phyloP scores from a whole-genome alignment of 1,140 invertebrate genomes.

The Colletes latitarsis region DNA sequence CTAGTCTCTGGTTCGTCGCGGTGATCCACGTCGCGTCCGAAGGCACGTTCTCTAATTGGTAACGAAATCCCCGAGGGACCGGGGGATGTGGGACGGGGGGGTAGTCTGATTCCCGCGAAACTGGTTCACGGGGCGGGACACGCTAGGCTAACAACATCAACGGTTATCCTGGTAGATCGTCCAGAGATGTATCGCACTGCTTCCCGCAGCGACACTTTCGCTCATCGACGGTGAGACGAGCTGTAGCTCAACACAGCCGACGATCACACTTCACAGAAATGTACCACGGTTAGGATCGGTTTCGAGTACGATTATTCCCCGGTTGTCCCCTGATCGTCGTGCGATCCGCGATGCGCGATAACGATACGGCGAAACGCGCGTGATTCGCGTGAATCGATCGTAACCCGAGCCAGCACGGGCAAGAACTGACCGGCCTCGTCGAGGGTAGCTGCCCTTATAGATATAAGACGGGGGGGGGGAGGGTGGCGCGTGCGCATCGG shows the following conservation, averaged over 20 bases:
- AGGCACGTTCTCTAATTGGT: background rate
- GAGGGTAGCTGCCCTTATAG: conserved; percentile 69
- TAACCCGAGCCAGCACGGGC: conserved; percentile 62
- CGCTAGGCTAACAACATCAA: background rate
- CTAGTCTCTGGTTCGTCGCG: too few relatives aligned
- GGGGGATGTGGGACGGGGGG: too few relatives aligned
- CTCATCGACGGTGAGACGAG: background rate
- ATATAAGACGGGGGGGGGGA: conserved; percentile 59
- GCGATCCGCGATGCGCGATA: background rate
- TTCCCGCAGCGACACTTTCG: conserved; percentile 42
- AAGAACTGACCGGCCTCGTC: conserved; percentile 66
- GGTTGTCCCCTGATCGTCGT: background rate
- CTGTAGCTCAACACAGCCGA: background rate
- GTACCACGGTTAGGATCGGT: too few relatives aligned
- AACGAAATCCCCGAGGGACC: background rate
- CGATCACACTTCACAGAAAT: conserved; percentile 31
- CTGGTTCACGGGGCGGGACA: background rate
- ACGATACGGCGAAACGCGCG: background rate
- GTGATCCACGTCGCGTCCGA: background rate
- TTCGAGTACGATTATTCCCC: background rate
- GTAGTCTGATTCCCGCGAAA: background rate
- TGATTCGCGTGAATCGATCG: background rate
- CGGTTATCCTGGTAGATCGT: background rate
- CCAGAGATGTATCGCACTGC: conserved; percentile 10
- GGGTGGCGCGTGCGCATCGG: conserved; percentile 52